phyloP scores from a whole-genome alignment of 2,888 invertebrate genomes.

The Tetragnatha montana region DNA sequence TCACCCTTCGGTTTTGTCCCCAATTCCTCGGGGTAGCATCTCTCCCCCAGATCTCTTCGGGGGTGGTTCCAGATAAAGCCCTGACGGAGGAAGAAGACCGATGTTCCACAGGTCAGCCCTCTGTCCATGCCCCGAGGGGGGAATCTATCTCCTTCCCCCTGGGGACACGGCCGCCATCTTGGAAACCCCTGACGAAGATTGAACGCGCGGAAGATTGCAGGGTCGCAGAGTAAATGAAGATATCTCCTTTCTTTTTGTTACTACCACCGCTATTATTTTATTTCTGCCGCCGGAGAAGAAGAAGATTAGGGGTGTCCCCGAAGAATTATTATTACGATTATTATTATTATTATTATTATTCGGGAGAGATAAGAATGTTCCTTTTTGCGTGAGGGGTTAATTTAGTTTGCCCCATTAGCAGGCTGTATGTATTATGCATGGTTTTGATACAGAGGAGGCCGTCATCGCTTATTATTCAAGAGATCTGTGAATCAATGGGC shows the following conservation, averaged over 20 bases:
- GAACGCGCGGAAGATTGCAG: slow-evolving; percentile 37
- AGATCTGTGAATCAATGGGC: neutral
- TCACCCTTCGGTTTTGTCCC: slow-evolving; percentile 45
- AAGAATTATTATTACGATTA: slow-evolving; percentile 6
- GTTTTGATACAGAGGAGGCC: neutral
- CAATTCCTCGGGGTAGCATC: slow-evolving; percentile 63
- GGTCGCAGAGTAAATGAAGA: slow-evolving; percentile 54
- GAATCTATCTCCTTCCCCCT: slow-evolving; percentile 46
- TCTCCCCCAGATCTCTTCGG: slow-evolving; percentile 21
- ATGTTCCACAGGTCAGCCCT: slow-evolving; percentile 47
- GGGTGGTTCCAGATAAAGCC: slow-evolving; percentile 44
- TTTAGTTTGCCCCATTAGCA: neutral
- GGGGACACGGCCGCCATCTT: neutral
- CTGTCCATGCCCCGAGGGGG: slow-evolving; percentile 41
- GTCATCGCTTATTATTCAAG: neutral
- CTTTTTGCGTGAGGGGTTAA: neutral
- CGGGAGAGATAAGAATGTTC: slow-evolving; percentile 17
- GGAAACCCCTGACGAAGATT: slow-evolving; percentile 44
- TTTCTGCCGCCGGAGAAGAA: slow-evolving; percentile 36
- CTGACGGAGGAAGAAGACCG: slow-evolving; percentile 69
- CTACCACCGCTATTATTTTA: neutral
- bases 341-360: slow-evolving; percentile 35
- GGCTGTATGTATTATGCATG: neutral
- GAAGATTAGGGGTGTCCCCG: slow-evolving; percentile 19
- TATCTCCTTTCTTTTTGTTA: slow-evolving; percentile 18